Base-by-base conservation (phyloP, 1,140 invertebrate genomes). In the Neotoxoptera formosana region DNA sequence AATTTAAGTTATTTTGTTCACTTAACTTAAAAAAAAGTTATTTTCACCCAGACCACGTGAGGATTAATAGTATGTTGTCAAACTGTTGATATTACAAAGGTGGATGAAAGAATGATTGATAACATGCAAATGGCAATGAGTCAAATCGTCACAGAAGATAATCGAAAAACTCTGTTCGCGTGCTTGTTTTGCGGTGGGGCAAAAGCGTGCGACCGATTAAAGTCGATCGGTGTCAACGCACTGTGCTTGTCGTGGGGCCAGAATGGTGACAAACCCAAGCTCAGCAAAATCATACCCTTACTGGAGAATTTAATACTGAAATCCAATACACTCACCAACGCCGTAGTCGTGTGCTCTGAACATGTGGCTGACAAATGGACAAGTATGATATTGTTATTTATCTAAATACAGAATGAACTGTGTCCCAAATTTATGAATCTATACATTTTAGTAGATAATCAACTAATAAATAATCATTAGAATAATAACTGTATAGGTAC, bases 271-370 rank as follows among this genome's bases (percentile, higher is more conserved):
- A 92, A 92, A n/a, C 88, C 83, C 1, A 45, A n/a, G n/a, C 11
- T 81, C 2, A 21, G n/a, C 7, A 76, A 84, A 60, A 83, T 84
- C 36, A 30, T 60, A 34, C 56, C 83, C 7, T n/a, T 87, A 30
- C 60, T 76, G 17, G 87, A 89, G 9, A 81, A 34, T 56, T 34
- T 86, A 34, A 30, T 76, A 30, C 2, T 93, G 60, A 48, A 88
- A 47, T 53, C 53, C 11, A 34, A 88, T 9, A 81, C 36, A 3
- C 34, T 86, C 34, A 89, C 34, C 6, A 60, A 36, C 11, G 41
- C 67, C 1, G 60, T 93, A 25, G 90, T 93, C 20, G 45, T 93
- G 7, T 93, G 83, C 47, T 84, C 51, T 7, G 84, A 91, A n/a
- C 30, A 56, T 3, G 48, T 20, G 36, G 34, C 11, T n/a, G 41